Conservation (phyloP, 2,888 invertebrate species). For the Cephalotes varians region DNA sequence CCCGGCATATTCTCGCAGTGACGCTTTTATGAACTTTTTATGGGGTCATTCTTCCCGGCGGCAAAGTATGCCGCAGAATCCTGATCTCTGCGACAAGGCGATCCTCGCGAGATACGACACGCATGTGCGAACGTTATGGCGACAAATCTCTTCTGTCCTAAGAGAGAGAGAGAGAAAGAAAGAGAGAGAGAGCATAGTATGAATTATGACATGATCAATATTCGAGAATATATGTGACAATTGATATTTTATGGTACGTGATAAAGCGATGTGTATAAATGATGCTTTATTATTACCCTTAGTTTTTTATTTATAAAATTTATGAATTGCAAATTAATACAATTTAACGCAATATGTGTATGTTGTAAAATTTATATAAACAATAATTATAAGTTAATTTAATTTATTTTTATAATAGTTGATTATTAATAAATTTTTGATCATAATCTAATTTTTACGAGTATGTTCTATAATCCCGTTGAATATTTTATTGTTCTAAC, state of each 20-base stretch:
- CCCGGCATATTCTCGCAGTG: conserved; percentile 69
- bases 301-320: conserved; percentile 21
- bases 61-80: conserved; percentile 39
- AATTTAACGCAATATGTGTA: background rate
- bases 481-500: background rate
- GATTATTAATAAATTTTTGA: background rate
- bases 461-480: background rate
- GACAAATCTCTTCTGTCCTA: conserved; percentile 16
- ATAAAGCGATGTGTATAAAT: background rate
- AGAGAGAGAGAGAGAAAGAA: background rate
- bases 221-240: background rate
- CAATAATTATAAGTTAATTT: conserved; percentile 1
- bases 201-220: background rate
- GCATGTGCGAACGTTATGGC: conserved; percentile 24
- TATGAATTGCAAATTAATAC: background rate
- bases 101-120: conserved; percentile 50
- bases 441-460: background rate
- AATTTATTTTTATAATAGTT: background rate
- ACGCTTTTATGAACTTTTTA: conserved; percentile 74
- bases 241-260: background rate
- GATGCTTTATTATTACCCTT: background rate
- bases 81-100: conserved; percentile 57
- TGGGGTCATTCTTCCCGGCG: conserved; percentile 65
- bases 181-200: background rate
- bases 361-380: conserved; percentile 1